A percentile compares a stretch with the other conserved stretches of the same genome.
These are phyloP conservation scores for Varanus komodoensis DNA, from an alignment of 2,113 vertebrate genomes.

Conservation along the genomic window DNA sequence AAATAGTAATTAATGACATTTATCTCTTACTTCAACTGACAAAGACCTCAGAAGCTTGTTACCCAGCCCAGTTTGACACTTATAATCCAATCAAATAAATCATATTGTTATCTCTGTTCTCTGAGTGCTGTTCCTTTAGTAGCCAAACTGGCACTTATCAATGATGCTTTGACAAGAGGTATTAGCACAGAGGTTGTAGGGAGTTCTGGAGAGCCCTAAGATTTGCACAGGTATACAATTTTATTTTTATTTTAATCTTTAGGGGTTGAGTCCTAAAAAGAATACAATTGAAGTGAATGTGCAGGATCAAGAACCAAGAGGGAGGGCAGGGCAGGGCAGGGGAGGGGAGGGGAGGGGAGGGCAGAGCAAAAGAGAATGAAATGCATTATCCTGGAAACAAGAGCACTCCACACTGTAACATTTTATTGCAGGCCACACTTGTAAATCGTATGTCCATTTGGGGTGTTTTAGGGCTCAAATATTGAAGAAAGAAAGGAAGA, in stretches of 20 bases:
- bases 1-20: background rate
- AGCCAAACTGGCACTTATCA: background rate
- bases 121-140: background rate
- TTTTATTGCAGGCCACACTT: background rate
- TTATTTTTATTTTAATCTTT: too few relatives aligned
- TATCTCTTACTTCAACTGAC: background rate
- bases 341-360: too few relatives aligned
- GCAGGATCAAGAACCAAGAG: too few relatives aligned
- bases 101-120: too few relatives aligned
- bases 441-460: fast-evolving
- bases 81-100: background rate
- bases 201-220: too few relatives aligned
- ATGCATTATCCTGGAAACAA: background rate
- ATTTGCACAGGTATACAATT: too few relatives aligned
- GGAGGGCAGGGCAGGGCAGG: background rate
- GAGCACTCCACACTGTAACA: background rate
- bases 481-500: background rate
- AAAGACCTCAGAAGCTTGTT: background rate
- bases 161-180: too few relatives aligned
- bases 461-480: background rate
- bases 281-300: too few relatives aligned
- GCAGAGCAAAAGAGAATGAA: background rate
- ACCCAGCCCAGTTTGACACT: background rate
- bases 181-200: too few relatives aligned
- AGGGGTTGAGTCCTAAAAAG: too few relatives aligned